These are phyloP conservation scores for Leucophenga varia DNA, from an alignment of 1,140 invertebrate species.

Conservation along the genomic window DNA sequence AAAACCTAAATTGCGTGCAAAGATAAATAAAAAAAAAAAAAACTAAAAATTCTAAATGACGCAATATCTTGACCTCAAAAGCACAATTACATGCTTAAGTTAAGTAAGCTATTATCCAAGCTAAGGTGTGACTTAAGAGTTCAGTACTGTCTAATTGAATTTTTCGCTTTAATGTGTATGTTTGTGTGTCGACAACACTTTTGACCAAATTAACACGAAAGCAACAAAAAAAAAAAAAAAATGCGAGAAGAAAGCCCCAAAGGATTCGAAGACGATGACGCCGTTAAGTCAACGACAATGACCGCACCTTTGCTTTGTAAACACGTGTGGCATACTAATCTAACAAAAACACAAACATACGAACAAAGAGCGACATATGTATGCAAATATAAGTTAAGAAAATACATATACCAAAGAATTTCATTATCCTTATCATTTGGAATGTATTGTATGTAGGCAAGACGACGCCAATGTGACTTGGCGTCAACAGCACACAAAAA, in stretches of 20 bases:
- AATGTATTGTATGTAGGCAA: constrained; percentile 8
- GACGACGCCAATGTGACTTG: constrained; percentile 13
- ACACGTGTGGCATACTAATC: constrained; percentile 19
- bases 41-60: too few species aligned
- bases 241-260: constrained; percentile 24
- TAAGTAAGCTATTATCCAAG: constrained; percentile 17
- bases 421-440: constrained; percentile 55
- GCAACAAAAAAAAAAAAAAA: constrained; percentile 18
- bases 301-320: constrained; percentile 44
- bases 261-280: constrained; percentile 35
- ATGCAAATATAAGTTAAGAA: constrained; percentile 26
- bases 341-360: constrained; percentile 12
- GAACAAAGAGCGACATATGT: constrained; percentile 28
- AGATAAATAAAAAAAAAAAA: too few species aligned
- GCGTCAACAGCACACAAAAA: constrained; percentile 24
- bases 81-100: background rate
- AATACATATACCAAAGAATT: constrained; percentile 52
- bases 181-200: constrained; percentile 33
- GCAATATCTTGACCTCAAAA: constrained; percentile 47
- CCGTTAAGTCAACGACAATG: constrained; percentile 24
- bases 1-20: too few species aligned
- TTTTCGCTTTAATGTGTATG: constrained; percentile 5
- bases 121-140: constrained; percentile 42
- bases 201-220: constrained; percentile 47
- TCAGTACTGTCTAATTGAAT: constrained; percentile 13